Evolutionary conservation across 2,113 vertebrate genomes (phyloP).

Genomic region (Mugil cephalus): DNA sequence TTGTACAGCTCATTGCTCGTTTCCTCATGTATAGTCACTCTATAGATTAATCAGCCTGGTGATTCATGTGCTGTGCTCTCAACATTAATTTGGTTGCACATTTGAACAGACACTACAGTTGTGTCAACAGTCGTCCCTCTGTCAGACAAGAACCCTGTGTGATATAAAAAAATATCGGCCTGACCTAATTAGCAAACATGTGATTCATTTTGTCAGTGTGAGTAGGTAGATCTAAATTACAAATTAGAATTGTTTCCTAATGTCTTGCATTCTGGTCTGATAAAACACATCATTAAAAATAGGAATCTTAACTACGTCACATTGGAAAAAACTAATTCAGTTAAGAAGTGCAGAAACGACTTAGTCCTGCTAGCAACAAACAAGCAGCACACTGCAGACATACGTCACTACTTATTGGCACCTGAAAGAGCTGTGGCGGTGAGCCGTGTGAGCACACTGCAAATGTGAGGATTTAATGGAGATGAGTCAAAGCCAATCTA

Average conservation of each 20-base stretch:
- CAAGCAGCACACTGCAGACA: no score
- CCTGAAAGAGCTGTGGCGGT: no score
- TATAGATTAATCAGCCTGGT: slow-evolving; percentile 14
- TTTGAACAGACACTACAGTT: slow-evolving; percentile 3
- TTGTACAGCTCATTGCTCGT: slow-evolving; percentile 8
- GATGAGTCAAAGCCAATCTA: no score
- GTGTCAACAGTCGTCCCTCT: background rate
- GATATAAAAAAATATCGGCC: background rate
- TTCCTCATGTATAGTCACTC: background rate
- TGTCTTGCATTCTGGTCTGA: background rate
- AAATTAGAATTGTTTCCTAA: background rate
- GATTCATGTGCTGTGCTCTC: slow-evolving; percentile 22
- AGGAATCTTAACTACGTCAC: no score
- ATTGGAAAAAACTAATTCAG: background rate
- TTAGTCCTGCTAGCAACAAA: no score
- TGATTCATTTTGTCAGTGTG: background rate
- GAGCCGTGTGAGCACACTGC: no score
- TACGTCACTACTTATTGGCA: no score
- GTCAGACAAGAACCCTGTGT: no score
- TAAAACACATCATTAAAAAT: background rate
- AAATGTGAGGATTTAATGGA: no score
- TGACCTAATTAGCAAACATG: background rate
- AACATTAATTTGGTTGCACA: background rate
- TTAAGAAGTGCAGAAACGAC: background rate
- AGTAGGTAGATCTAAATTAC: background rate